phyloP scores from a whole-genome alignment of 2,113 vertebrate genomes.

The Holacanthus passer region DNA sequence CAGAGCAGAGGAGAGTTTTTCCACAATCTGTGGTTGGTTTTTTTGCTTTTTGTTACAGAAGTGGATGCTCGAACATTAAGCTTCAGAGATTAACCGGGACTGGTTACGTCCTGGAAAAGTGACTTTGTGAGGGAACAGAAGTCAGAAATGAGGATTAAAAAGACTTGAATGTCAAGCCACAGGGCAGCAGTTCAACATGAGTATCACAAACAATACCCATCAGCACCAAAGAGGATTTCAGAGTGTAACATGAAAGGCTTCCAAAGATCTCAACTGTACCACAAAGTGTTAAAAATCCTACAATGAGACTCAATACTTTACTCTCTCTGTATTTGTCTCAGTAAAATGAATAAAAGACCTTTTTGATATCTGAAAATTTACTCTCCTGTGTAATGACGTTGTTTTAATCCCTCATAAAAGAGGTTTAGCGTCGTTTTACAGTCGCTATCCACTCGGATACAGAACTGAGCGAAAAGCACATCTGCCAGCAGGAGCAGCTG shows the following conservation, averaged over 20 bases:
- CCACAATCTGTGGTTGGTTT: background rate
- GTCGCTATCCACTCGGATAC: too few relatives aligned
- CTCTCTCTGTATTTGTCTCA: background rate
- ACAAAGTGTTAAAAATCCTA: conserved; percentile 8
- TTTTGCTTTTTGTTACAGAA: conserved; percentile 5
- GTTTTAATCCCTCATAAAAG: conserved; percentile 1
- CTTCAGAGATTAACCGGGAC: background rate
- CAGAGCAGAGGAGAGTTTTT: background rate
- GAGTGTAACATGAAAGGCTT: conserved; percentile 3
- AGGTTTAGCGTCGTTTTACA: background rate
- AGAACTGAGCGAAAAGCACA: too few relatives aligned
- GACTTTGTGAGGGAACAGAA: background rate
- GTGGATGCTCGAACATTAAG: background rate
- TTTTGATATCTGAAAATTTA: background rate
- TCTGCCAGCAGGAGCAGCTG: background rate
- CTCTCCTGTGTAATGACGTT: background rate
- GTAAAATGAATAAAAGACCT: conserved; percentile 9
- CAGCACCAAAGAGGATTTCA: conserved; percentile 32
- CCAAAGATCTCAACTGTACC: background rate
- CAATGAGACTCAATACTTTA: background rate
- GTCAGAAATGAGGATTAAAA: conserved; percentile 9
- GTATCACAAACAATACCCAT: conserved; percentile 19
- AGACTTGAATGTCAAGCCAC: conserved; percentile 4
- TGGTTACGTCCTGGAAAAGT: background rate
- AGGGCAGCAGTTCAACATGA: background rate